These are phyloP conservation scores for Galeopsomyia nigrocyanea DNA, from an alignment of 2,888 invertebrate genomes.

Conservation along the genomic window DNA sequence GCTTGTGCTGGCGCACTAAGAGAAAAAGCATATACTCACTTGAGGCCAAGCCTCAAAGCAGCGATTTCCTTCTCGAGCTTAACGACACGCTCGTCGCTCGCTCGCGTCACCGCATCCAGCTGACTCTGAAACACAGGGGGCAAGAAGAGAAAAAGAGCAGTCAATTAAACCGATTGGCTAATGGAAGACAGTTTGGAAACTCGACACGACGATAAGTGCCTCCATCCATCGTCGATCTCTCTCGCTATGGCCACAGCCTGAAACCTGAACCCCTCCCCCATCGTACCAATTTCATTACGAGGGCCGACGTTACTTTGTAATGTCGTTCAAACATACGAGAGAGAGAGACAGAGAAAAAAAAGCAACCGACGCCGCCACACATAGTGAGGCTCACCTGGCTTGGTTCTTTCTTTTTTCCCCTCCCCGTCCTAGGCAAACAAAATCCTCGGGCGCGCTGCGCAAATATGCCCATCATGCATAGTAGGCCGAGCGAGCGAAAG, in stretches of 20 bases:
- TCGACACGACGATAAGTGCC: slow-evolving; percentile 43
- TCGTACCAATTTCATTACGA: slow-evolving; percentile 37
- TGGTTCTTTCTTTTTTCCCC: no score
- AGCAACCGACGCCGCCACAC: neutral
- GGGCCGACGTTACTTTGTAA: neutral
- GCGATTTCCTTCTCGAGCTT: slow-evolving; percentile 62
- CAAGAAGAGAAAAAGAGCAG: slow-evolving; percentile 61
- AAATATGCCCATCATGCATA: slow-evolving; percentile 28
- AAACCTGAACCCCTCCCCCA: slow-evolving; percentile 7
- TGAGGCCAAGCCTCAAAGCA: slow-evolving; percentile 59
- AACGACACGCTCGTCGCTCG: slow-evolving; percentile 58
- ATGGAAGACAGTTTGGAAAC: neutral
- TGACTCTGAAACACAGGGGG: slow-evolving; percentile 55
- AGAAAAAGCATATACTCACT: slow-evolving; percentile 56
- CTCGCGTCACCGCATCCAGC: slow-evolving; percentile 57
- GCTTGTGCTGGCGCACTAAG: neutral
- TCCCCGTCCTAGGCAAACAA: slow-evolving; percentile 66
- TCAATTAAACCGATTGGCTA: no score
- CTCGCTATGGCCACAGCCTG: slow-evolving; percentile 11
- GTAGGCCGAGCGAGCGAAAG: no score
- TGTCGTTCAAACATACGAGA: slow-evolving; percentile 4
- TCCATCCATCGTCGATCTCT: slow-evolving; percentile 21
- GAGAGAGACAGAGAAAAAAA: neutral
- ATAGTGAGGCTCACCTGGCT: slow-evolving; percentile 59
- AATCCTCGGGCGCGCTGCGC: slow-evolving; percentile 53